Percentiles rank a stretch among this genome's conserved stretches.
Conservation (phyloP, 37 sponge, comb jelly and placozoan species). For the Diacarnus erythraeanus region DNA sequence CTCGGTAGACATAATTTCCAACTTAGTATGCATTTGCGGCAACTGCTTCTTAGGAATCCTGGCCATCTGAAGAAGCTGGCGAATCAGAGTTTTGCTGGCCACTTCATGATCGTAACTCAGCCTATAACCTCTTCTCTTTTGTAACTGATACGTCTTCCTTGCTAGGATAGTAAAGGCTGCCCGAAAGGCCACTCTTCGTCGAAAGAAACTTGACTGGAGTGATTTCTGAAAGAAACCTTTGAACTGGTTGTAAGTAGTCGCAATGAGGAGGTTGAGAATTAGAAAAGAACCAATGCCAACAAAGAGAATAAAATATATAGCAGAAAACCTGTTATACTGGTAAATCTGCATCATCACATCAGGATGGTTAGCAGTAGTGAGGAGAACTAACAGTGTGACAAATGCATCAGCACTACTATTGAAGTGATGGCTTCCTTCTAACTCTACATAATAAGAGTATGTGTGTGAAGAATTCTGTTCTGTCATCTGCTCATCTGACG, state of each 20-base stretch:
- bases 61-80: constrained; percentile 42
- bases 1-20: constrained; percentile 39
- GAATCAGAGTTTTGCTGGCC: constrained; percentile 32
- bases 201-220: constrained; percentile 74
- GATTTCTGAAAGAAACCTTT: constrained; percentile 82
- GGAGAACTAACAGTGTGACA: constrained; percentile 75
- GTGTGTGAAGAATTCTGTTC: background rate
- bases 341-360: constrained; percentile 96
- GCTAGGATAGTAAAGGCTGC: constrained; percentile 91
- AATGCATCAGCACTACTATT: constrained; percentile 52
- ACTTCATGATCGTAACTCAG: constrained; percentile 11
- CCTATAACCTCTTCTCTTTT: constrained; percentile 5
- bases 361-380: constrained; percentile 98
- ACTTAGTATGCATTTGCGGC: constrained; percentile 34
- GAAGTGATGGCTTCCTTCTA: constrained; percentile 80
- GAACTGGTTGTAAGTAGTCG: constrained; percentile 96
- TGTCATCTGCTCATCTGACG: background rate
- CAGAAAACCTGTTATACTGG: constrained; percentile 80
- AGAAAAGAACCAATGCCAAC: constrained; percentile 81
- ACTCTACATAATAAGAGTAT: constrained; percentile 5
- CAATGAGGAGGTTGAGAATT: constrained; percentile 91
- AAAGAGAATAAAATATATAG: constrained; percentile 87
- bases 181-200: constrained; percentile 77
- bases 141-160: constrained; percentile 37
- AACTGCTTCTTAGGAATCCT: constrained; percentile 27